phyloP scores from a whole-genome alignment of 2,888 invertebrate species.

The Scrobipalpa costella region DNA sequence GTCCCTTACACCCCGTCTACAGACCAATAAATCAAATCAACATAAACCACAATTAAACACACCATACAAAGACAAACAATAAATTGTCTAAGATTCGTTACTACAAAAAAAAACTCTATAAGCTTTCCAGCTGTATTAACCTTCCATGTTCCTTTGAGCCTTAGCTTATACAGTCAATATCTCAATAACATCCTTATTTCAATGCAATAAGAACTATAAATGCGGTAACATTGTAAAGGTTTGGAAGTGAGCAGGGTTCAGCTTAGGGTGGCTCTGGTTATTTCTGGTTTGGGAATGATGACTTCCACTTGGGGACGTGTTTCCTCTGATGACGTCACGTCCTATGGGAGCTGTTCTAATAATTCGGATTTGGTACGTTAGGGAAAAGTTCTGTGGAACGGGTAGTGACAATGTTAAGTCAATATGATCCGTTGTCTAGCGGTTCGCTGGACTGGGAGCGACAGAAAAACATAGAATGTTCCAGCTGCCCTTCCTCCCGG shows the following conservation, averaged over 20 bases:
- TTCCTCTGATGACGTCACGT: slow-evolving; percentile 71
- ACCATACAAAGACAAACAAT: not conserved
- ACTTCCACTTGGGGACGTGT: slow-evolving; percentile 68
- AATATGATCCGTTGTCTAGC: too few relatives aligned
- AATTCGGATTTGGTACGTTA: slow-evolving; percentile 12
- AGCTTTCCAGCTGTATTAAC: slow-evolving; percentile 1
- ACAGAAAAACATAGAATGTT: too few relatives aligned
- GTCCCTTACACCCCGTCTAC: too few relatives aligned
- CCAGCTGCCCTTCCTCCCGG: too few relatives aligned
- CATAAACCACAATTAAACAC: not conserved
- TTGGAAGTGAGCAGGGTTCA: not conserved
- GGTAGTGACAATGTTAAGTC: not conserved
- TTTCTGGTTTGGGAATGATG: slow-evolving; percentile 76
- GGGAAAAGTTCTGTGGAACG: not conserved
- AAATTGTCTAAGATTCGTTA: slow-evolving; percentile 6
- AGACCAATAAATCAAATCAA: too few relatives aligned
- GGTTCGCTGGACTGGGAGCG: too few relatives aligned
- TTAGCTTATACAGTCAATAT: not conserved
- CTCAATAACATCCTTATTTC: slow-evolving; percentile 40
- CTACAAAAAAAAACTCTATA: not conserved
- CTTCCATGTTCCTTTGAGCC: not conserved
- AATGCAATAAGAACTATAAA: not conserved
- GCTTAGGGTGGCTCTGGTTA: slow-evolving; percentile 49
- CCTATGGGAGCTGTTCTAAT: slow-evolving; percentile 38
- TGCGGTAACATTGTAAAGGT: not conserved